Conservation (phyloP, 2,113 vertebrate species). For the Cyanistes caeruleus region DNA sequence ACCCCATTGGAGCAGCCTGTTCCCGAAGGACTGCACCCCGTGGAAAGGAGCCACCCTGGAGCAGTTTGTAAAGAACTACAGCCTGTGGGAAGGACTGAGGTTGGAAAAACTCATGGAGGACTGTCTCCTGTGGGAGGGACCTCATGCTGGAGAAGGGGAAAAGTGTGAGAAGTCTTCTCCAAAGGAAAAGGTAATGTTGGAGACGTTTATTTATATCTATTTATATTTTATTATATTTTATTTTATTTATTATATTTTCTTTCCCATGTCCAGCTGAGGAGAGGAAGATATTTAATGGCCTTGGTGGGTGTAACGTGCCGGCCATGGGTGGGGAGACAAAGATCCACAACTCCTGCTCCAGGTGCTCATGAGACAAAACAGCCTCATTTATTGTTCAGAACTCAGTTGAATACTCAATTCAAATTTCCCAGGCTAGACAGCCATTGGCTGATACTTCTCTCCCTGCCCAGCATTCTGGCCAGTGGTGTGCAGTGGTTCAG, state of each 20-base stretch:
- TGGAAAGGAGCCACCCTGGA: background rate
- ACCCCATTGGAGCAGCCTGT: background rate
- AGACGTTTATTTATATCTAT: background rate
- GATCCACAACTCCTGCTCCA: too few relatives aligned
- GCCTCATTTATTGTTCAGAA: too few relatives aligned
- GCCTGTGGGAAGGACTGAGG: background rate
- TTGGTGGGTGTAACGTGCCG: background rate
- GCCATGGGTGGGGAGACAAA: too few relatives aligned
- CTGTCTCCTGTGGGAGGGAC: background rate
- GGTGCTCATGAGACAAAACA: too few relatives aligned
- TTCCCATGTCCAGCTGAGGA: background rate
- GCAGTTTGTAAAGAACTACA: background rate
- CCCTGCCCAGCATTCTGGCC: too few relatives aligned
- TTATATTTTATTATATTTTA: too few relatives aligned
- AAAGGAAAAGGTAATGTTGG: background rate
- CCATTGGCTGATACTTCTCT: too few relatives aligned
- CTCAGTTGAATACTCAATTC: too few relatives aligned
- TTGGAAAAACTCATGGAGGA: background rate
- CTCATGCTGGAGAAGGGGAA: background rate
- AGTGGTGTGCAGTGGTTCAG: too few relatives aligned
- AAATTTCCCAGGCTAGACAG: too few relatives aligned
- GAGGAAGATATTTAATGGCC: background rate
- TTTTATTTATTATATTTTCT: background rate
- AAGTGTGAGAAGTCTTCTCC: background rate
- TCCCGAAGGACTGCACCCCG: background rate